Evolutionary conservation across 1,140 invertebrate genomes (phyloP).

Genomic region (Aphelinus certus): DNA sequence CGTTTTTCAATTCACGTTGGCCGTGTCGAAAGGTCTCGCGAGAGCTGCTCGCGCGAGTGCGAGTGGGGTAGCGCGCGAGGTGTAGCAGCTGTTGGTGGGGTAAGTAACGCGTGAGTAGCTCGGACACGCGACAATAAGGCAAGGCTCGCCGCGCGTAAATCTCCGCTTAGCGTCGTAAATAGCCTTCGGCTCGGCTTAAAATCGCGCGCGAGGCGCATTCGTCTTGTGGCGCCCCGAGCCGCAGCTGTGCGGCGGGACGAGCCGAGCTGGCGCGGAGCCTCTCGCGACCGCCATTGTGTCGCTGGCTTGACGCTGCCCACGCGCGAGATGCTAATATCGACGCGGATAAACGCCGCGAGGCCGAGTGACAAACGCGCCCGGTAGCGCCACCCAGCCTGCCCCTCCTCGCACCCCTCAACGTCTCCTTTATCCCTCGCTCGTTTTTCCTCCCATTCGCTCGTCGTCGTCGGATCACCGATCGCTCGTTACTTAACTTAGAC

Average conservation of each 20-base stretch:
- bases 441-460: neutral
- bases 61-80: neutral
- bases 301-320: constrained; percentile 4
- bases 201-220: constrained; percentile 15
- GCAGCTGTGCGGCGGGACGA: neutral
- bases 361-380: no score
- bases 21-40: no score
- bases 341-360: neutral
- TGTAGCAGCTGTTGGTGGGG: no score
- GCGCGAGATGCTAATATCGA: constrained; percentile 27
- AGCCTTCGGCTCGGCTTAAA: neutral
- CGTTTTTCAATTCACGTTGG: no score
- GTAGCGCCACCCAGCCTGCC: no score
- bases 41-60: neutral
- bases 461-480: neutral
- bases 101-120: neutral
- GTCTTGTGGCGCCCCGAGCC: constrained; percentile 4
- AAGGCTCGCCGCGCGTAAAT: constrained; percentile 8
- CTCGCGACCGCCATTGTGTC: constrained; percentile 7
- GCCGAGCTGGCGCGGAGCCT: neutral
- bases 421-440: constrained; percentile 20
- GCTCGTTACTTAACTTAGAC: no score
- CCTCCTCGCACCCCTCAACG: neutral
- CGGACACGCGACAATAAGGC: neutral
- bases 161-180: constrained; percentile 20